Conservation (phyloP, 2,888 invertebrate genomes). For the Rhogogaster chlorosoma region DNA sequence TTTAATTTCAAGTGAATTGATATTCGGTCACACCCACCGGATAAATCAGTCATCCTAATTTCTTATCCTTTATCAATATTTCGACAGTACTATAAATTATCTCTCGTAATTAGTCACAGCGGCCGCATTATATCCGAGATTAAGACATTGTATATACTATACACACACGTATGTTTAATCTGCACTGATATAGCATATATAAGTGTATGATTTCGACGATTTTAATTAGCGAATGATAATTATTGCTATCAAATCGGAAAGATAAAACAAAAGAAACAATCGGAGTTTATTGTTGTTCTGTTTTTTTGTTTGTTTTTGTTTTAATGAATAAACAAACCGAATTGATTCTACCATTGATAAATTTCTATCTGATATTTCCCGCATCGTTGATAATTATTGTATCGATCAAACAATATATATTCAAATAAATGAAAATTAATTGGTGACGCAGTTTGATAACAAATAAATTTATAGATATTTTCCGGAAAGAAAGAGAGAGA, state of each 20-base stretch:
- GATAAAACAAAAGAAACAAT: neutral
- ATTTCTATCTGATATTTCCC: neutral
- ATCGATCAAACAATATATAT: neutral
- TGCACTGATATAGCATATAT: neutral
- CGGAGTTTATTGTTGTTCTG: neutral
- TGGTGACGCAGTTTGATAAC: neutral
- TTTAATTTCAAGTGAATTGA: neutral
- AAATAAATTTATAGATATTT: neutral
- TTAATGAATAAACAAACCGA: neutral
- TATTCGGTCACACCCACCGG: neutral
- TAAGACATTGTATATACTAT: neutral
- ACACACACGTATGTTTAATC: neutral
- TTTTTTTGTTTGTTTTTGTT: neutral
- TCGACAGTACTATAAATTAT: neutral
- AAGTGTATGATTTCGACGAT: neutral
- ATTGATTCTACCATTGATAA: neutral
- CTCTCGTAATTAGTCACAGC: neutral
- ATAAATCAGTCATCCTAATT: neutral
- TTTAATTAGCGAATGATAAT: neutral
- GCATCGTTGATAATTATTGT: neutral
- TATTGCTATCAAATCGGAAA: neutral
- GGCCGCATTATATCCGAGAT: neutral
- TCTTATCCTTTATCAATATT: neutral
- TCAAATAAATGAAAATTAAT: neutral
- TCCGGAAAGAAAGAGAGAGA: neutral